Conservation (phyloP, 1,140 invertebrate species). For the Vollenhovia emeryi region DNA sequence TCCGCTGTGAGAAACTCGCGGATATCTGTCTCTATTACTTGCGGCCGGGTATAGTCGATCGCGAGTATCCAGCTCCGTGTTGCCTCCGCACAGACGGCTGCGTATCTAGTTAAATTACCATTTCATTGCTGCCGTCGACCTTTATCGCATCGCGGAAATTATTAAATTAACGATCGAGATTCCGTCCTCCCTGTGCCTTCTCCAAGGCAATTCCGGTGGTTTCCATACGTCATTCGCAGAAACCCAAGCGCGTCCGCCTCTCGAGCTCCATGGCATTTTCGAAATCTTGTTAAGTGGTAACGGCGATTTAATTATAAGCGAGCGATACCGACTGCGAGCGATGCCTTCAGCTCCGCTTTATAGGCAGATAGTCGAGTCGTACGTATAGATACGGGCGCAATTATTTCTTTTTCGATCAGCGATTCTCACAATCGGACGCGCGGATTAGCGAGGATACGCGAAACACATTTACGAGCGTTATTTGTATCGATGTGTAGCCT, state of each 20-base stretch:
- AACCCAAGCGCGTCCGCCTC: constrained; percentile 3
- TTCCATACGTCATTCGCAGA: constrained; percentile 32
- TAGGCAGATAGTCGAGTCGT: constrained; percentile 8
- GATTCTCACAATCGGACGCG: neutral
- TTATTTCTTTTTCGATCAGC: neutral
- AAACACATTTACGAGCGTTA: neutral
- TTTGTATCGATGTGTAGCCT: neutral
- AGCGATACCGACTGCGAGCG: constrained; percentile 24
- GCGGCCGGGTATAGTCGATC: constrained; percentile 11
- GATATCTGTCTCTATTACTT: constrained; percentile 75
- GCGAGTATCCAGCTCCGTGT: constrained; percentile 7
- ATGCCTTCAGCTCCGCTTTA: constrained; percentile 52
- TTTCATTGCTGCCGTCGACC: constrained; percentile 73
- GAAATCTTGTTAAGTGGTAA: constrained; percentile 49
- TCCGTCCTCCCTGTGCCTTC: neutral
- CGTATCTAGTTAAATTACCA: constrained; percentile 76
- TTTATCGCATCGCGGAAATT: constrained; percentile 78
- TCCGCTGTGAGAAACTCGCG: constrained; percentile 73
- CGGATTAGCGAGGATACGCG: constrained; percentile 8
- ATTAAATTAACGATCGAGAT: constrained; percentile 75
- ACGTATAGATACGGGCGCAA: neutral
- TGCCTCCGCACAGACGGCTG: neutral
- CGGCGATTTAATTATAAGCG: constrained; percentile 47
- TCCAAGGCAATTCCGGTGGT: constrained; percentile 3
- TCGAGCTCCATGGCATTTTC: constrained; percentile 37